phyloP scores from a whole-genome alignment of 2,888 invertebrate species.

The Zaprionus lineosus region DNA sequence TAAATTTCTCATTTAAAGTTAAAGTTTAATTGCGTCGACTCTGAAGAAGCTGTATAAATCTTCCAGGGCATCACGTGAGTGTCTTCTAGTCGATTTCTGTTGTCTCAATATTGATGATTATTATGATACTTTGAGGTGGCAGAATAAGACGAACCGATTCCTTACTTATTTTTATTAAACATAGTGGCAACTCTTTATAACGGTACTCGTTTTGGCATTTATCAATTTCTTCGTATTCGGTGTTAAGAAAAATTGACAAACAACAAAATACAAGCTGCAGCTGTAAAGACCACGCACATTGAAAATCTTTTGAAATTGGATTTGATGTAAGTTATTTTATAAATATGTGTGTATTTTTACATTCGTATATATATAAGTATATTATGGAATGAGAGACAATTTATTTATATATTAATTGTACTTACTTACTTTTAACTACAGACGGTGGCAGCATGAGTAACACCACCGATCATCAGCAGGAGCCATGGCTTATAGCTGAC shows the following conservation, averaged over 20 bases:
- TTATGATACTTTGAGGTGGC: too few species aligned
- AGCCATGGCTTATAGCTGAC: conserved; percentile 44
- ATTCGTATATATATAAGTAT: background rate
- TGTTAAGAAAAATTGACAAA: conserved; percentile 27
- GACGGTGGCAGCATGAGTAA: conserved; percentile 44
- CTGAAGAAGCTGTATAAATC: too few species aligned
- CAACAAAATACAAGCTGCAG: too few species aligned
- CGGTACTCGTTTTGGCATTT: conserved; percentile 42
- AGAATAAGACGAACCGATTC: too few species aligned
- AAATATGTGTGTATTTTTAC: background rate
- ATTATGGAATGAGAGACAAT: too few species aligned
- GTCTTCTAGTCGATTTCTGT: too few species aligned
- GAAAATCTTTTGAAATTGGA: too few species aligned
- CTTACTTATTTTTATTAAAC: conserved; percentile 3
- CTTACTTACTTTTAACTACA: too few species aligned
- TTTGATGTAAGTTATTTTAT: conserved; percentile 8
- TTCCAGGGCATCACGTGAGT: too few species aligned
- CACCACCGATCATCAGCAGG: background rate
- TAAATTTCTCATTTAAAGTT: too few species aligned
- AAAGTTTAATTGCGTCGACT: too few species aligned
- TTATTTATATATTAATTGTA: background rate
- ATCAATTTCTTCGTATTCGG: conserved; percentile 22
- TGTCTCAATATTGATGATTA: background rate
- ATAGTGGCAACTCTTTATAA: conserved; percentile 45
- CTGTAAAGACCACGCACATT: too few species aligned